Conservation (phyloP, 2,888 invertebrate genomes). For the Nomada goodeniana region DNA sequence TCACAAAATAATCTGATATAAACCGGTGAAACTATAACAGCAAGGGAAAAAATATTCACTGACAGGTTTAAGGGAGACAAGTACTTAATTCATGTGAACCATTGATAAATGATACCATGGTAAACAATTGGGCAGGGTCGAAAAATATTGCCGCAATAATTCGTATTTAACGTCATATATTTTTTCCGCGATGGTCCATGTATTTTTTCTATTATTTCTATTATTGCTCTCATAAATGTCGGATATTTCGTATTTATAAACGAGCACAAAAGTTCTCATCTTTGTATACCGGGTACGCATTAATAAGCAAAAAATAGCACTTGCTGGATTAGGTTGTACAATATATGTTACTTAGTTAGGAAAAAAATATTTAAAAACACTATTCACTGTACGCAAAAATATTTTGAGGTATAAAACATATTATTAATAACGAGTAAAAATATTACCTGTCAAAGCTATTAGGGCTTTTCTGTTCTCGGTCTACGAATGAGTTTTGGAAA, state of each 20-base stretch:
- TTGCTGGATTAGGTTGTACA: too few species aligned
- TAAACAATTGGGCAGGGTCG: conserved; percentile 20
- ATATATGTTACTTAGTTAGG: too few species aligned
- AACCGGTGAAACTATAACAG: not conserved
- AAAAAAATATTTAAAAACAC: too few species aligned
- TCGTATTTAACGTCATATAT: conserved; percentile 46
- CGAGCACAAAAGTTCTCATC: not conserved
- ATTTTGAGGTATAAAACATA: too few species aligned
- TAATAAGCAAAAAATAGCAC: too few species aligned
- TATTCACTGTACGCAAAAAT: too few species aligned
- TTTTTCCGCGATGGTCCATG: conserved; percentile 9
- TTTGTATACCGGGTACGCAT: too few species aligned
- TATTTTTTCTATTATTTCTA: conserved; percentile 21
- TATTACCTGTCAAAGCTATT: too few species aligned
- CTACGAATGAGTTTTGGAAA: too few species aligned
- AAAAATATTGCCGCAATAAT: conserved; percentile 55
- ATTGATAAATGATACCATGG: conserved; percentile 41
- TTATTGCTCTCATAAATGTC: conserved; percentile 25
- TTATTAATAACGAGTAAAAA: too few species aligned
- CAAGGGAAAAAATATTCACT: not conserved
- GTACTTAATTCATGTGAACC: conserved; percentile 51
- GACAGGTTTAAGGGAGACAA: conserved; percentile 16
- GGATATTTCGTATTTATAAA: conserved; percentile 30
- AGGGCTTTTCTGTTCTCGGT: too few species aligned
- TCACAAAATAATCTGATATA: not conserved